phyloP scores from a whole-genome alignment of 2,888 invertebrate species.

The Nysson spinosus region DNA sequence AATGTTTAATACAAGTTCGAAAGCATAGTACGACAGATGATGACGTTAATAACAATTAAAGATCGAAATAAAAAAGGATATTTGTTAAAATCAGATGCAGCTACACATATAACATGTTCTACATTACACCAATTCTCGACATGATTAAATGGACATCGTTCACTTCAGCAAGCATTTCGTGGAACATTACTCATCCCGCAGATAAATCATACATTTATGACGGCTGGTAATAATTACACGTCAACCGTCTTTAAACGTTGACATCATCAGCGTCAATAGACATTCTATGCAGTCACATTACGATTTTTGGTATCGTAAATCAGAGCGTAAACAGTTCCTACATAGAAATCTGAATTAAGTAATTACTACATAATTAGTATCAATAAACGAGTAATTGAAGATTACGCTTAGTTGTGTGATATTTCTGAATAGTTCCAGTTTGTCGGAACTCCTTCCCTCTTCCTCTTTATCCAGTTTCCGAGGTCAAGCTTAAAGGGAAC shows the following conservation, averaged over 20 bases:
- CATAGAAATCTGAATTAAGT: conserved; percentile 26
- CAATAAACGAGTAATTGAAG: too few relatives aligned
- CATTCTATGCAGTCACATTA: conserved; percentile 8
- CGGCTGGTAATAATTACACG: conserved; percentile 32
- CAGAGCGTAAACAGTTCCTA: conserved; percentile 17
- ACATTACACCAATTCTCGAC: too few relatives aligned
- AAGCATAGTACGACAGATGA: too few relatives aligned
- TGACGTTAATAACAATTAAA: too few relatives aligned
- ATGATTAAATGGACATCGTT: too few relatives aligned
- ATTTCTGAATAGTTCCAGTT: conserved; percentile 16
- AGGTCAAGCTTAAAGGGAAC: conserved; percentile 32
- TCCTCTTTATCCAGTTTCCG: not conserved
- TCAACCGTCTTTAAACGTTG: conserved; percentile 42
- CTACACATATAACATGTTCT: too few relatives aligned
- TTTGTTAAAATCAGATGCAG: too few relatives aligned
- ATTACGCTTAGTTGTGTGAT: too few relatives aligned
- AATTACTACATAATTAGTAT: conserved; percentile 21
- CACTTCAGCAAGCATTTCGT: not conserved
- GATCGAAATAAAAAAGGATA: too few relatives aligned
- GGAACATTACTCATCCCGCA: conserved; percentile 11
- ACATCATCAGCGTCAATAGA: conserved; percentile 39
- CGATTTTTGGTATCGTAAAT: conserved; percentile 34
- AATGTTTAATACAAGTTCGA: too few relatives aligned
- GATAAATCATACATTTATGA: conserved; percentile 37
- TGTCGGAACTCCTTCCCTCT: conserved; percentile 5